phyloP scores from a whole-genome alignment of 2,797 vertebrate genomes.

The Brachymystax lenok region DNA sequence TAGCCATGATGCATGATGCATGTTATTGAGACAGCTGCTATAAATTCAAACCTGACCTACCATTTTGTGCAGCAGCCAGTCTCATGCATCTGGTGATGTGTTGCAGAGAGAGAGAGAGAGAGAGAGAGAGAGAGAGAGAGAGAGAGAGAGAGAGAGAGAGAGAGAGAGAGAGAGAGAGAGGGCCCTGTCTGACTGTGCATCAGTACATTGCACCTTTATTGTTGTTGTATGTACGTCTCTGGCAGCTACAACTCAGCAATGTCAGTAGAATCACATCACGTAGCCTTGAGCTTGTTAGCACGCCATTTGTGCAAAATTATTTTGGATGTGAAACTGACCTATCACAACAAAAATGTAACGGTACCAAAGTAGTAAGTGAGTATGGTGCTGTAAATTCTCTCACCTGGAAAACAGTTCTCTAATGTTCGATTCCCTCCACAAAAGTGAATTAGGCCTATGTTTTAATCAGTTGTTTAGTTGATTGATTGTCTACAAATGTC shows the following conservation, averaged over 20 bases:
- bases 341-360: not conserved
- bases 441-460: not conserved
- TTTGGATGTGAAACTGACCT: not conserved
- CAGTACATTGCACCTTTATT: slow-evolving; percentile 12
- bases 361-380: not conserved
- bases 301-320: not conserved
- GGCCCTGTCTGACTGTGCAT: not conserved
- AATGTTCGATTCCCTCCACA: not conserved
- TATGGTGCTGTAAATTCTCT: not conserved
- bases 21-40: slow-evolving; percentile 36
- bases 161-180: not conserved
- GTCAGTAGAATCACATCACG: not conserved
- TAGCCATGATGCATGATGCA: slow-evolving; percentile 34
- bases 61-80: slow-evolving; percentile 59
- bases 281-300: not conserved
- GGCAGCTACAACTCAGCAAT: not conserved
- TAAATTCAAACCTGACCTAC: slow-evolving; percentile 45
- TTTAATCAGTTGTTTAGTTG: not conserved
- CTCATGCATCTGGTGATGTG: slow-evolving; percentile 10
- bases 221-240: not conserved
- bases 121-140: not conserved
- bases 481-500: not conserved
- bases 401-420: not conserved
- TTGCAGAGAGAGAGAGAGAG: not conserved
- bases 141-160: not conserved